Base-by-base conservation (phyloP, 30 jellyfish, hydroid and myxozoan genomes). In the Morbakka virulenta region DNA sequence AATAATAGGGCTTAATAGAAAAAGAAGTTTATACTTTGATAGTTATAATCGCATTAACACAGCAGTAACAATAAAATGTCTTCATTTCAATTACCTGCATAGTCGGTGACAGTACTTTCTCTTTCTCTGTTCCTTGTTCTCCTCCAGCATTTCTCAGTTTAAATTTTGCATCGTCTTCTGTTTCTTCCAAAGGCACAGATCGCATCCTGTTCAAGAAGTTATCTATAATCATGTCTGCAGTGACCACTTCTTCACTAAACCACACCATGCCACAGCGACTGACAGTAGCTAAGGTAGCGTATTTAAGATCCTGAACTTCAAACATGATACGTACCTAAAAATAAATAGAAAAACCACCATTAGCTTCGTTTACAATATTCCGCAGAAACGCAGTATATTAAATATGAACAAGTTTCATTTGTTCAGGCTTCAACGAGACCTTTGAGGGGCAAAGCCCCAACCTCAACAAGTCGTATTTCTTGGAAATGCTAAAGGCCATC, bases 251-350 rank as follows among this genome's bases (percentile, higher is more conserved):
- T 25, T 94, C 93, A 26, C 98, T 88, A 84, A 94, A 94, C 97
- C 97, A 94, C 0, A 94, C 97, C 99, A 94, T 94, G 17, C 99
- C 99, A 79, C 99, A 94, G 25, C 99, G 94, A 75, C 99, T 94
- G 52, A 94, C 97, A n/a, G 99, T 94, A 78, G 99, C 99, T 1
- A 94, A 87, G 23, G 99, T 94, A 2, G 99, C 99, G 66, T 82
- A 87, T 64, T 83, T 82, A 52, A 94, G 87, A 53, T 87, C 97
- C 70, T 87, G 97, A 13, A 94, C 99, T 69, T 94, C 99, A 72
- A 94, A 94, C 97, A 94, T 94, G 52, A 94, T 94, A 14, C 99
- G 95, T 47, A 91, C 97, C 97, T 90, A 4, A 13, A 25, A 62
- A 21, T 26, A 50, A 48, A 17, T 21, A 27, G 49, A 49, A 47